Evolutionary conservation across 2,113 vertebrate genomes (phyloP), one percentile per base, ranked within the genome.

Genomic region (Hiodon tergisus): DNA sequence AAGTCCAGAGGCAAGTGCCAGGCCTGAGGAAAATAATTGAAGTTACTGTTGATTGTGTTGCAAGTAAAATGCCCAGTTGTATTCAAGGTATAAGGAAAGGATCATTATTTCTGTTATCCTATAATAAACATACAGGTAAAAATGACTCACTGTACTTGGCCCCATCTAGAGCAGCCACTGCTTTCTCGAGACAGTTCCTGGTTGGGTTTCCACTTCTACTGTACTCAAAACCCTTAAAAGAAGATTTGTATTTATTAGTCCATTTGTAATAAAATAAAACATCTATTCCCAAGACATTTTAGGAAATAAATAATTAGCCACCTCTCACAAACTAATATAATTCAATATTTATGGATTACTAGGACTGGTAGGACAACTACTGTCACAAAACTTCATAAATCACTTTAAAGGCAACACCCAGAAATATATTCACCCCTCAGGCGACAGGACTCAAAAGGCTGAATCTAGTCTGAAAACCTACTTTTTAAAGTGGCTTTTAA

Each of bases 141-240:
- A 77, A 72, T 54, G 31, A 86, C 96, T 93, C 90, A 98, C 97
- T 84, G 80, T 95, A 87, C 77, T 98, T 93, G 17, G 94, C 97
- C 59, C 95, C 96, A 87, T 99, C 96, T 17, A 99, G 75, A 0
- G 85, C 87, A 4, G 95, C 94, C 14, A 92, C 93, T 0, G 89
- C 94, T 81, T 89, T 94, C 80, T 99, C 96, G 71, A 99, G 88
- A 77, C 91, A 93, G 9, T 94, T 89, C 69, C 96, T 89, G 2
- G 92, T 97, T 0, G 97, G 97, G 81, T 99, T 99, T 84, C 97
- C 97, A 87, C 91, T 93, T 5, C 97, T 91, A 78, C 90, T 93
- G 73, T 99, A 99, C 0, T 94, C 94, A 82, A 91, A 99, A 0
- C 93, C 94, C 97, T 98, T 46, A 16, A 60, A 3, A 7, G 71